These are phyloP conservation scores for Brachionus manjavacas DNA, from an alignment of 1,140 invertebrate genomes.

Conservation along the genomic window DNA sequence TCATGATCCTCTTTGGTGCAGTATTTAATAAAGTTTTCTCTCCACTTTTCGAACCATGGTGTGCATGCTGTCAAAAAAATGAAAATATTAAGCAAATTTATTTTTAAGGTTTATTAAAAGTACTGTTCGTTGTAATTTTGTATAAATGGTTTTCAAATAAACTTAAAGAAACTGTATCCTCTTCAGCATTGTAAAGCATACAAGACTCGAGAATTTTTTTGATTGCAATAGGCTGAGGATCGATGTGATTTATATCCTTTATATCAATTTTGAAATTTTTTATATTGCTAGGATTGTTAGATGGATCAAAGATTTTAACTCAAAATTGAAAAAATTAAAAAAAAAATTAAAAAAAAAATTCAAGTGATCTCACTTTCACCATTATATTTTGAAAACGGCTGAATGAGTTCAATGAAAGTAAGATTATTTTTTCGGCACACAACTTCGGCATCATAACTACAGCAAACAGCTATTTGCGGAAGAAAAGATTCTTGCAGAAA, in stretches of 20 bases:
- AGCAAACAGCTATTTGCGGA: conserved; percentile 77
- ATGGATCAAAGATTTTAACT: conserved; percentile 78
- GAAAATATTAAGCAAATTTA: neutral
- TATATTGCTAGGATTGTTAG: conserved; percentile 67
- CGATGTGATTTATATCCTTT: conserved; percentile 72
- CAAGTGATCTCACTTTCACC: conserved; percentile 65
- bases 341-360: neutral
- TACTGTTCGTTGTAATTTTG: neutral
- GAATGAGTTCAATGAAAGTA: conserved; percentile 78
- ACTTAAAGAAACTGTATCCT: conserved; percentile 50
- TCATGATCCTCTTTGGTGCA: conserved; percentile 88
- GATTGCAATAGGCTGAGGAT: conserved; percentile 74
- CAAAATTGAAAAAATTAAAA: conserved; percentile 44
- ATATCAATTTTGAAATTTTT: conserved; percentile 74
- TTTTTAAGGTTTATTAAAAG: conserved; percentile 21
- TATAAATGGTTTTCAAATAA: conserved; percentile 48
- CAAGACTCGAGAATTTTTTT: conserved; percentile 69
- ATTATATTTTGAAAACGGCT: conserved; percentile 76
- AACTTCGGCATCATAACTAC: conserved; percentile 72
- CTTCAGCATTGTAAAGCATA: conserved; percentile 61
- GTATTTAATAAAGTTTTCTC: conserved; percentile 80
- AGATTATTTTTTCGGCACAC: conserved; percentile 84
- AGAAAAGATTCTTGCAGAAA: conserved; percentile 82
- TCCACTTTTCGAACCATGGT: conserved; percentile 94
- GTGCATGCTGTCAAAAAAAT: conserved; percentile 62